phyloP scores from a whole-genome alignment of 2,113 vertebrate genomes.

The Pachycephala philippinensis region DNA sequence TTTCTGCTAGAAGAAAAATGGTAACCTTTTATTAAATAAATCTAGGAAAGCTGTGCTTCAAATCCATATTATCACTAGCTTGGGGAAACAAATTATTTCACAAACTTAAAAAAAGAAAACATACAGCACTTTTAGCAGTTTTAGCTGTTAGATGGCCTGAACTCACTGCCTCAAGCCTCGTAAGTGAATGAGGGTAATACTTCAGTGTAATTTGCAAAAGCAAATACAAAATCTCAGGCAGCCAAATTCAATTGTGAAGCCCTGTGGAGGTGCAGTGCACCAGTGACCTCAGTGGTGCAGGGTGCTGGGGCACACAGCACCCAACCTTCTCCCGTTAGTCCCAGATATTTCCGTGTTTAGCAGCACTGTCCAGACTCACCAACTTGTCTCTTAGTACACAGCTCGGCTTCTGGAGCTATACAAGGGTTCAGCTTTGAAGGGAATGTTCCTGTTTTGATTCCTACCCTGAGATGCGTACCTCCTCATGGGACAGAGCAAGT shows the following conservation, averaged over 20 bases:
- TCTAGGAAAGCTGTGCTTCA: conserved; percentile 25
- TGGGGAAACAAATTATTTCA: conserved; percentile 29
- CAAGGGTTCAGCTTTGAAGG: neutral
- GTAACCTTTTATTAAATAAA: conserved; percentile 69
- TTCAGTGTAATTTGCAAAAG: neutral
- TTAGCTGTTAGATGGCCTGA: neutral
- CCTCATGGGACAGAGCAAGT: neutral
- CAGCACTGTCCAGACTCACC: neutral
- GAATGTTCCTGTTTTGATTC: neutral
- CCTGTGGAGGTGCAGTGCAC: neutral
- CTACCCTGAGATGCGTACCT: neutral
- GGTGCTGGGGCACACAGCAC: neutral
- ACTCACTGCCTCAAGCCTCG: neutral
- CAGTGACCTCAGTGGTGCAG: neutral
- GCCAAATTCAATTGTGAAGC: neutral
- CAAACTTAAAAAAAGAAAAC: conserved; percentile 7
- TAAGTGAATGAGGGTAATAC: neutral
- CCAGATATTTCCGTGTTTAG: neutral
- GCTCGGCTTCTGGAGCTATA: neutral
- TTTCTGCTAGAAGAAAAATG: conserved; percentile 51
- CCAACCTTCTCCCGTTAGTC: neutral
- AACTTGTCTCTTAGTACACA: neutral
- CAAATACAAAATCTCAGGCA: neutral
- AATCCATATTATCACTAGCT: conserved; percentile 47
- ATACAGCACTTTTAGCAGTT: neutral